Evolutionary conservation across 2,888 invertebrate genomes (phyloP), one percentile per base, ranked within the genome.

Genomic region (Enchytraeus crypticus): DNA sequence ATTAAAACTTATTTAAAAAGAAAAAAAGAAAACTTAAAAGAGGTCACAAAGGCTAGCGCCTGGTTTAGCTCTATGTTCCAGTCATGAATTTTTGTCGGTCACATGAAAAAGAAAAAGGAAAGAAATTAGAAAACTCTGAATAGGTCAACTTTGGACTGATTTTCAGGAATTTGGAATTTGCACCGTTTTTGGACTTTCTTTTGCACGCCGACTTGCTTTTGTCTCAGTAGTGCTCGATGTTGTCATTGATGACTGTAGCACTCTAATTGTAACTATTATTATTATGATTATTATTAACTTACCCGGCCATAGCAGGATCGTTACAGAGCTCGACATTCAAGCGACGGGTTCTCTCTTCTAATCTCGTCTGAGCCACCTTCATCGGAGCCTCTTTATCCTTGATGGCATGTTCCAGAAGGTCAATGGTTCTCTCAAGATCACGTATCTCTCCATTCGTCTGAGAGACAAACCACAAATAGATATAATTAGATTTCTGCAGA

Each of bases 361-460:
- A 84, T 66, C 93, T 83, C 0, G 92, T 92, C 79, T 92, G 91
- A 3, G 80, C 77, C 53, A 81, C 77, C 72, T 81, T 79, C 76
- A 81, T 75, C 32, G 80, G 81, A 1, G 69, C 66, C 61, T 79
- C 79, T 74, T 93, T 93, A 81, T 93, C 92, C 69, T 88, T 85
- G 70, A 95, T 90, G 1, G 90, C 88, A 82, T 91, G 92, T 72
- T 89, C 87, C 72, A 93, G 79, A 63, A 92, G 80, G 74, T 89
- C 89, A 73, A 93, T 85, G 71, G 90, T 88, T 79, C 90, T 90
- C 80, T 93, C 92, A 73, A 91, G 83, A 76, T 92, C 92, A 76
- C 91, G 92, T 71, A 93, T 86, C 82, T 93, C 93, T 79, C 92
- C 91, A 77, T 92, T 90, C 23, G 88, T 84, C 88, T 89, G 68